Percentiles rank a stretch among this genome's conserved stretches.
These are phyloP conservation scores for Pedionomus torquatus DNA, from an alignment of 2,113 vertebrate species.

Conservation along the genomic window DNA sequence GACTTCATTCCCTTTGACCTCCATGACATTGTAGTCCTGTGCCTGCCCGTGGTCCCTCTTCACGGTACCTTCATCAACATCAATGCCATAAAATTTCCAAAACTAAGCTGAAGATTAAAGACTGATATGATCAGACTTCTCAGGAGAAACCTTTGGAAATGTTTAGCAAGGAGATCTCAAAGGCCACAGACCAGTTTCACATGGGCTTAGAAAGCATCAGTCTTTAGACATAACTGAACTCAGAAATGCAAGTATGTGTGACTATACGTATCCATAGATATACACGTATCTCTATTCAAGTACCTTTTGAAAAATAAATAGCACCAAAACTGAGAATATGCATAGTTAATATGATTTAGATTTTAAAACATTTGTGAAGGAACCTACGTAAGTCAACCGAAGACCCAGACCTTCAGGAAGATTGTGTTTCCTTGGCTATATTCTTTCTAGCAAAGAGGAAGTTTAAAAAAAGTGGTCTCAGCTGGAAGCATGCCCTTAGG, in stretches of 20 bases:
- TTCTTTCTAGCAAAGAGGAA: neutral
- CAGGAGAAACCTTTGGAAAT: neutral
- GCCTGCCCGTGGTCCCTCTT: neutral
- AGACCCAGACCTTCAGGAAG: neutral
- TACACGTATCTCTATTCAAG: neutral
- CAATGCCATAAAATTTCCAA: neutral
- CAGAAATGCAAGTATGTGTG: neutral
- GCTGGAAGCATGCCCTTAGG: neutral
- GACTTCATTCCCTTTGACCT: neutral
- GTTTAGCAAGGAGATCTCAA: neutral
- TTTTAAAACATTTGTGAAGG: neutral
- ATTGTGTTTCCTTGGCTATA: neutral
- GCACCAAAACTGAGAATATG: neutral
- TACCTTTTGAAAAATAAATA: neutral
- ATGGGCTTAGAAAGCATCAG: neutral
- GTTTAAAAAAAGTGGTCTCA: neutral
- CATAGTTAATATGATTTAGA: rapidly evolving
- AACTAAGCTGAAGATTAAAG: neutral
- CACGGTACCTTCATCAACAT: neutral
- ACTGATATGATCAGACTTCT: neutral
- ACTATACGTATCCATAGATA: too few species aligned
- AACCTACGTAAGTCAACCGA: neutral
- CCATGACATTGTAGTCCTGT: neutral
- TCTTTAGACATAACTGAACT: neutral
- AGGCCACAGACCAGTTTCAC: neutral